Base-by-base conservation (phyloP, 2,888 invertebrate genomes). In the Drosophila recens region DNA sequence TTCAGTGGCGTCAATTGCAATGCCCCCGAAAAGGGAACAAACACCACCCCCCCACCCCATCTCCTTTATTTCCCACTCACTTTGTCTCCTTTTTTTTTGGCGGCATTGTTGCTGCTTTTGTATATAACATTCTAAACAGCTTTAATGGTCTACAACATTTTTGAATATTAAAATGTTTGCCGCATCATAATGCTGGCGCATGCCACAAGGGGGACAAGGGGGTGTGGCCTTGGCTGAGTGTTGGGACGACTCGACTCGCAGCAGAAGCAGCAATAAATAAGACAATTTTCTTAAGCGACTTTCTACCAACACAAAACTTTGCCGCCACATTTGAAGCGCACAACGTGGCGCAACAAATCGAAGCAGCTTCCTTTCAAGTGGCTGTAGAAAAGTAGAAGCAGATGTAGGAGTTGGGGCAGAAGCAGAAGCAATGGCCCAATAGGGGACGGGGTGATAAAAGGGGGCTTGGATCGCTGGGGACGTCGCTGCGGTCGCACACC, bases 81-180 rank as follows among this genome's bases (percentile, higher is more conserved):
- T 15, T 40, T n/a, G 3, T 17, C 17, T 23, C 34, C 13, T 27
- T 3, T 17, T 42, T 33, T 17, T 27, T 23, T 23, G 20, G 17
- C 15, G 20, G 36, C 27, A 15, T 42, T 72, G 34, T 61, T 69
- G 42, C 51, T 71, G 38, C 20, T 64, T 33, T 48, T 56, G 15
- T 61, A 48, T 30, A 57, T 51, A 56, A 54, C 48, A 70, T 67
- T 78, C 77, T 80, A 80, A 80, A 72, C 72, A 77, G 75, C 82
- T 82, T 90, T 82, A 90, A 90, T 90, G 90, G 82, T 77, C 79
- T 74, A 80, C 83, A 87, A 80, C 77, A 84, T 90, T 80, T 81
- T 81, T 75, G 79, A 88, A 87, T 90, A 90, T 84, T 85, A 84
- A 88, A 82, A 87, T 77, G 75, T 71, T 82, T 77, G 80, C 54